Percentiles rank a stretch among this genome's conserved stretches.
These are phyloP conservation scores for Dryomyza anilis DNA, from an alignment of 2,888 invertebrate species.

Conservation along the genomic window DNA sequence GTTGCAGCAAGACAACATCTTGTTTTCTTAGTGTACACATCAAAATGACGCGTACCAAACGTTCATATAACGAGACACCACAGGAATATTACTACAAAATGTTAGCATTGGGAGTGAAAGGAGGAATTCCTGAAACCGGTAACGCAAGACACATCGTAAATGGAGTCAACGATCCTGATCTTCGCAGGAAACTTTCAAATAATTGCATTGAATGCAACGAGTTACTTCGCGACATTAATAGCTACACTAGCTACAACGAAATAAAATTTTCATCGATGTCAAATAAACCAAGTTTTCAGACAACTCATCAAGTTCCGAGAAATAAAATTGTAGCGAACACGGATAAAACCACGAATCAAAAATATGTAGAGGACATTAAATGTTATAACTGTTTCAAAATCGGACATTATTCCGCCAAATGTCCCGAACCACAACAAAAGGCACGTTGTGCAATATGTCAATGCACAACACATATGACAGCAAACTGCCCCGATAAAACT, in stretches of 20 bases:
- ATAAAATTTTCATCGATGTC: neutral
- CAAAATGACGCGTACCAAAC: conserved; percentile 24
- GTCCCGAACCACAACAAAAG: conserved; percentile 28
- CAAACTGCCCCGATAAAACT: conserved; percentile 11
- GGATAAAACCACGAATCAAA: neutral
- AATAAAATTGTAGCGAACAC: neutral
- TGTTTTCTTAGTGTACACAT: no score
- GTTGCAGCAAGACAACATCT: no score
- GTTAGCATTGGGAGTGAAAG: neutral
- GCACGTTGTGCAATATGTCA: conserved; percentile 18
- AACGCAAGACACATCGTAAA: neutral
- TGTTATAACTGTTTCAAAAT: conserved; percentile 27
- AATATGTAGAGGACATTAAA: neutral
- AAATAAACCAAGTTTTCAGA: neutral
- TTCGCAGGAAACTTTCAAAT: conserved; percentile 7
- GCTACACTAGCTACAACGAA: conserved; percentile 4
- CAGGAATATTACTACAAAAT: conserved; percentile 14
- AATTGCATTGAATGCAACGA: neutral
- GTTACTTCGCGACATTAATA: neutral
- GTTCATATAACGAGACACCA: conserved; percentile 12
- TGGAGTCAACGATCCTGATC: conserved; percentile 4
- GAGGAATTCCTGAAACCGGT: neutral
- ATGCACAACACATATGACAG: conserved; percentile 19
- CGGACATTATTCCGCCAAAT: conserved; percentile 22
- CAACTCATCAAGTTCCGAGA: neutral